These are phyloP conservation scores for Amphiprion ocellaris DNA, from an alignment of 2,113 vertebrate genomes.

Conservation along the genomic window DNA sequence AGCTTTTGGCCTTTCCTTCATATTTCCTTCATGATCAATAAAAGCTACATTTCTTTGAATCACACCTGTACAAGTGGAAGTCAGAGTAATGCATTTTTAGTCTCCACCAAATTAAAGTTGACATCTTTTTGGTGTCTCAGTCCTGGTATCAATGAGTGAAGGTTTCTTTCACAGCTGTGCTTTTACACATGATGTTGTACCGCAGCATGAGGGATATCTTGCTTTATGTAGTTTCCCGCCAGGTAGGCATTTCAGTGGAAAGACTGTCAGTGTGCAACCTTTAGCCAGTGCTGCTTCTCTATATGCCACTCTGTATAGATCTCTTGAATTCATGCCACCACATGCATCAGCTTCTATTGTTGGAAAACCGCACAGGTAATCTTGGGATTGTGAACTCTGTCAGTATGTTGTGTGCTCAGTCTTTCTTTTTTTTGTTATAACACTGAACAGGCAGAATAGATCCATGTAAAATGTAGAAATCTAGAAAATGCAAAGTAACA, in stretches of 20 bases:
- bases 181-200: constrained; percentile 1
- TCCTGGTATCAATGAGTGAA: neutral
- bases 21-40: neutral
- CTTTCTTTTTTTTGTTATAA: neutral
- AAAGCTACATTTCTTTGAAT: neutral
- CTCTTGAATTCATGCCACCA: neutral
- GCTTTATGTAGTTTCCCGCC: constrained; percentile 13
- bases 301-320: constrained; percentile 5
- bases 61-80: neutral
- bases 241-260: constrained; percentile 16
- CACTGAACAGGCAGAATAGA: neutral
- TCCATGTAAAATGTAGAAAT: constrained; percentile 12
- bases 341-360: constrained; percentile 14
- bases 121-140: neutral
- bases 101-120: neutral
- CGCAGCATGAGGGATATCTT: constrained; percentile 13
- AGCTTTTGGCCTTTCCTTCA: constrained; percentile 4
- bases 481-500: constrained; percentile 16
- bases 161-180: constrained; percentile 10
- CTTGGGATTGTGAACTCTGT: constrained; percentile 11
- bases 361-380: constrained; percentile 15
- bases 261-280: constrained; percentile 23
- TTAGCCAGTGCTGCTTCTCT: neutral
- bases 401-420: neutral
- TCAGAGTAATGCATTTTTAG: neutral